Evolutionary conservation across 2,888 invertebrate species (phyloP), one percentile per base, ranked within the genome.

Genomic region (Ecliptopera silaceata): DNA sequence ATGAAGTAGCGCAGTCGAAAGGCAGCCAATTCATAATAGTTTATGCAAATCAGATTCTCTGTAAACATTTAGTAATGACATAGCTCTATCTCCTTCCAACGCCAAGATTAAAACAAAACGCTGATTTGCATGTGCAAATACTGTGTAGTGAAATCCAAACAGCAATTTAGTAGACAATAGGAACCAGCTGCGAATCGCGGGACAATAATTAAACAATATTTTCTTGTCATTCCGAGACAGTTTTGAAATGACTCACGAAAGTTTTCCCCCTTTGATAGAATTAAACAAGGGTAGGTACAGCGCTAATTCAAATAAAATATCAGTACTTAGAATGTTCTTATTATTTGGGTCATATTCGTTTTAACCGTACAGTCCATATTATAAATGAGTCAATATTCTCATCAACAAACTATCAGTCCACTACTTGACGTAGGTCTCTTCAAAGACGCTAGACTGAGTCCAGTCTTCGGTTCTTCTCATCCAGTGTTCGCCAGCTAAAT

Each of bases 51-150:
- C n/a, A n/a, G n/a, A n/a, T n/a, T n/a, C 71, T 73, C 68, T 77
- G 75, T 75, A 76, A 77, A 78, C 67, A 67, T 66, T 69, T 71
- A 70, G 59, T 65, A 67, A 65, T 71, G 63, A 69, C 64, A 70
- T 69, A 64, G 64, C 68, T 59, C 66, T 50, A 49, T 71, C 71
- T 64, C 72, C 60, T 57, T 72, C 64, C 54, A 64, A 66, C 68
- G 18, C 51, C 36, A 64, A 47, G 47, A 42, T 64, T 59, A 86
- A 88, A 88, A 88, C 88, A 88, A 90, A 88, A 87, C 81, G 77
- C 78, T 84, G 83, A 89, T 91, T 90, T 90, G 87, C 91, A 90
- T 90, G 85, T 84, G 85, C 86, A 89, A 91, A 91, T 88, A 83
- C 83, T 76, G 71, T 80, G 83, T 87, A 86, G 88, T 80, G 87